phyloP scores from a whole-genome alignment of 2,888 invertebrate species.

The Podabrus alpinus region DNA sequence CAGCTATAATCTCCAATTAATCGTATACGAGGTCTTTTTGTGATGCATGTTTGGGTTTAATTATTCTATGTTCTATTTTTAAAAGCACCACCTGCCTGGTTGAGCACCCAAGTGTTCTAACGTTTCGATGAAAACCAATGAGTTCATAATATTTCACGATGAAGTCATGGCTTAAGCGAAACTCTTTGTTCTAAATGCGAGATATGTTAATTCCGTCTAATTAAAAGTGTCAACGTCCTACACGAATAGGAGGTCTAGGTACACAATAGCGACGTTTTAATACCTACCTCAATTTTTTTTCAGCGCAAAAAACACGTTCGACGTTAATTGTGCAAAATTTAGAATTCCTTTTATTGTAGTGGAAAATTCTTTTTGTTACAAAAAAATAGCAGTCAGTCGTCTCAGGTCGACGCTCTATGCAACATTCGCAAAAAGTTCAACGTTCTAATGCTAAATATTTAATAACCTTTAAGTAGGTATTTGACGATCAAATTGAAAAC shows the following conservation, averaged over 20 bases:
- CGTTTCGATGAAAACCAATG: not conserved
- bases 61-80: not conserved
- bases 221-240: constrained; percentile 4
- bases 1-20: not conserved
- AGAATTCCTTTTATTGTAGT: not conserved
- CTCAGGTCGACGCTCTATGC: not conserved
- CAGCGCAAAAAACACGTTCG: not conserved
- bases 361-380: no score
- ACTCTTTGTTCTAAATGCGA: not conserved
- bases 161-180: not conserved
- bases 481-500: not conserved
- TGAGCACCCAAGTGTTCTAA: not conserved
- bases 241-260: not conserved
- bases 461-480: not conserved
- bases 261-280: no score
- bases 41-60: not conserved
- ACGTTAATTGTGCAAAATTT: not conserved
- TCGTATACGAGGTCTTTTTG: not conserved
- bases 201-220: not conserved
- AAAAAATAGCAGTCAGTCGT: not conserved
- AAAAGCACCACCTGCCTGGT: not conserved
- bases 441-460: not conserved
- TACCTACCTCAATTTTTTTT: not conserved
- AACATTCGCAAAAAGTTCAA: constrained; percentile 2
- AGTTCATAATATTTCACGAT: not conserved